Evolutionary conservation across 2,888 invertebrate species (phyloP).

Genomic region (Dolichopus griseipennis): DNA sequence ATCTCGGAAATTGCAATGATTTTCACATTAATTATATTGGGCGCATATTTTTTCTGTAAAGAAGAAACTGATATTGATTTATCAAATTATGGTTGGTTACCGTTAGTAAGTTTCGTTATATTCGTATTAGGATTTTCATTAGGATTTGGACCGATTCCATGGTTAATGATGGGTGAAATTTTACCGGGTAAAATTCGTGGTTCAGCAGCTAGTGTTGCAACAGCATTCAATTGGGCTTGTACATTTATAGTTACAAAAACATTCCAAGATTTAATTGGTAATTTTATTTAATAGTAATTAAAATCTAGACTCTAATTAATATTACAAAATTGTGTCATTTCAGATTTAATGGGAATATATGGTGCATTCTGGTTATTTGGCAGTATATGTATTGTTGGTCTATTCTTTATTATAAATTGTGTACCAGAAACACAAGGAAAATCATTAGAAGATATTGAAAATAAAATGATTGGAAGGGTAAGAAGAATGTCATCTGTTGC

Average conservation of each 20-base stretch:
- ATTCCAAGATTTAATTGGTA: constrained; percentile 57
- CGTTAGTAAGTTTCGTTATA: constrained; percentile 67
- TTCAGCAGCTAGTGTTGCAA: constrained; percentile 78
- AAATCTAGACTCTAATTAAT: too few relatives aligned
- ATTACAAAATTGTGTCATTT: constrained; percentile 21
- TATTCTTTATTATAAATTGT: constrained; percentile 71
- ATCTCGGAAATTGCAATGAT: constrained; percentile 74
- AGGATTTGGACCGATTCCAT: constrained; percentile 75
- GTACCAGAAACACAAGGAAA: constrained; percentile 92
- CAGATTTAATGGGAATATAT: constrained; percentile 53
- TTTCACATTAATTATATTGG: constrained; percentile 59
- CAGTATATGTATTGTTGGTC: constrained; percentile 57
- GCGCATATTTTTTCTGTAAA: constrained; percentile 69
- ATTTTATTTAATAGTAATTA: constrained; percentile 10
- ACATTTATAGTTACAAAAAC: constrained; percentile 83
- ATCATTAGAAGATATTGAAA: constrained; percentile 86
- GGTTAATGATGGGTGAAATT: constrained; percentile 91
- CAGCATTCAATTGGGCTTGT: constrained; percentile 84
- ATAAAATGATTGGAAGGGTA: constrained; percentile 55
- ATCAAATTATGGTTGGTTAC: constrained; percentile 61
- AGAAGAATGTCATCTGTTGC: constrained; percentile 66
- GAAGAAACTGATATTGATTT: constrained; percentile 48
- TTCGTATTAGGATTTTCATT: constrained; percentile 82
- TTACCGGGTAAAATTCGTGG: constrained; percentile 81
- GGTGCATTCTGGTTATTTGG: constrained; percentile 78